Evolutionary conservation across 2,888 invertebrate species (phyloP), one percentile per base, ranked within the genome.

Genomic region (Smittia sp.): DNA sequence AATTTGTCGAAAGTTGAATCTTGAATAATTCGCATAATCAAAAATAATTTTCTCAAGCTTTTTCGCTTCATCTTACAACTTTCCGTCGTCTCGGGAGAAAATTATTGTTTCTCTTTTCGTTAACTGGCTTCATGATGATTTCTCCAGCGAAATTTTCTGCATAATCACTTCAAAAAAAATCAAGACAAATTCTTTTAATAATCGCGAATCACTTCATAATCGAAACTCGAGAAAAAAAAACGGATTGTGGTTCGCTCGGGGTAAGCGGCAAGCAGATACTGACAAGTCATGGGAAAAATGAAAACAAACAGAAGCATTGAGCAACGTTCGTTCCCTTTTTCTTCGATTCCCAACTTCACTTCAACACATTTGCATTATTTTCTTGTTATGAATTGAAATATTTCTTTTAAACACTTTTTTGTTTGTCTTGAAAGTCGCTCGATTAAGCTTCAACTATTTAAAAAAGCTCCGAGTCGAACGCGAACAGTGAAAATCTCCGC

Each of bases 31-130:
- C 32, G 32, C 46, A 13, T 46, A 46, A 46, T 46, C 46, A 46
- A 46, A 15, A 46, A 46, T 46, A 46, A 15, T 15, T 46, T 46
- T 46, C 15, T 46, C 46, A 46, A 32, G n/a, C 46, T 13, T 46
- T 46, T 46, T 46, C 46, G 46, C 46, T 46, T 46, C 46, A 46
- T 24, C 68, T 69, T 52, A 69, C 68, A 69, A 52, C 39, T 69
- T 46, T 69, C 46, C 20, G 38, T 24, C 68, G 68, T 27, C 46
- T 22, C 22, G 38, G 68, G 7, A 20, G 39, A 15, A 52, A 52
- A 52, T 22, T 32, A 32, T 69, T 41, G 38, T 18, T 39, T 69
- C 41, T 46, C 25, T 15, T 69, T 22, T 25, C 20, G 39, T 52
- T 69, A 11, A 69, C 15, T 69, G n/a, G 68, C 46, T 69, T 39